Percentiles rank a stretch among this genome's conserved stretches.
Evolutionary conservation across 2,888 invertebrate species (phyloP).

Genomic region (Lampropteryx suffumata): DNA sequence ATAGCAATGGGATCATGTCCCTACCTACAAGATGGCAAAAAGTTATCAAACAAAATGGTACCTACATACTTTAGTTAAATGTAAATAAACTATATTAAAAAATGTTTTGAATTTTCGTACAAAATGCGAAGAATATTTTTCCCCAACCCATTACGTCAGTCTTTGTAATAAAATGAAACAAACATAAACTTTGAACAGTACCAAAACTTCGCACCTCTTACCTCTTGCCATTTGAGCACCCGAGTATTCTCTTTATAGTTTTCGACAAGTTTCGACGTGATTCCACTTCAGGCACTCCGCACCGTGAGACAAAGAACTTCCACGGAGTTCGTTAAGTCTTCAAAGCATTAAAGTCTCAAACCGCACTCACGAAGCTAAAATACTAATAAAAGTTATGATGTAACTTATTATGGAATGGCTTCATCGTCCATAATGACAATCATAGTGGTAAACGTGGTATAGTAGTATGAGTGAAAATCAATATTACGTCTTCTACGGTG

Average conservation of each 20-base stretch:
- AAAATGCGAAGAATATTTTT: too few species aligned
- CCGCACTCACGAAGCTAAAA: slow-evolving; percentile 51
- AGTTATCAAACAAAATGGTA: too few species aligned
- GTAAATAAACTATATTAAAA: too few species aligned
- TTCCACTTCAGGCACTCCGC: slow-evolving; percentile 39
- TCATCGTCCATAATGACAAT: too few species aligned
- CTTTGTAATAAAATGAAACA: slow-evolving; percentile 1
- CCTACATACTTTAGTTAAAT: too few species aligned
- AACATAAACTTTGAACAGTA: slow-evolving; percentile 4
- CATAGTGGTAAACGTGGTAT: too few species aligned
- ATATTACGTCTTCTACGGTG: too few species aligned
- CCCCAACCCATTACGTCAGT: too few species aligned
- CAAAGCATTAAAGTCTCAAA: slow-evolving; percentile 54
- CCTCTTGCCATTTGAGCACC: slow-evolving; percentile 20
- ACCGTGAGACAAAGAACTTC: slow-evolving; percentile 50
- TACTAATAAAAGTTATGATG: slow-evolving; percentile 54
- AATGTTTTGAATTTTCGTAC: too few species aligned
- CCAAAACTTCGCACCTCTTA: slow-evolving; percentile 17
- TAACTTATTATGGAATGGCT: neutral
- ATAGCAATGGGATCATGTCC: too few species aligned
- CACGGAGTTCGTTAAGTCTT: slow-evolving; percentile 55
- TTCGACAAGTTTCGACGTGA: slow-evolving; percentile 42
- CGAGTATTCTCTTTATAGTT: slow-evolving; percentile 39
- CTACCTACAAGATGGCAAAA: too few species aligned
- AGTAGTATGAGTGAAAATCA: too few species aligned